phyloP scores from a whole-genome alignment of 1,140 invertebrate species.

The Anthonomus grandis region DNA sequence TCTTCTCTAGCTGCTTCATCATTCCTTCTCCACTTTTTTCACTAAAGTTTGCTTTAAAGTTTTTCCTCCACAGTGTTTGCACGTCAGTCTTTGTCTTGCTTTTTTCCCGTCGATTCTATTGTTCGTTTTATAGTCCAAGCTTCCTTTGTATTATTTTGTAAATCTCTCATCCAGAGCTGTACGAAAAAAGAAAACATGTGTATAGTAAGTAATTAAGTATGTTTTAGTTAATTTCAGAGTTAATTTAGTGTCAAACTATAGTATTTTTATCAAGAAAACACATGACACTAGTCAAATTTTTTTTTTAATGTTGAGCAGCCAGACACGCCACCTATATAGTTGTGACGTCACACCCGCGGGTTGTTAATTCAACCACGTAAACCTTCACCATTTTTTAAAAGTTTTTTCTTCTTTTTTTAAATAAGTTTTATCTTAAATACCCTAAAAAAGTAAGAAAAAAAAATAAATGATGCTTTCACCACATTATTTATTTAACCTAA shows the following conservation, averaged over 20 bases:
- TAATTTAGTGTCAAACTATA: not conserved
- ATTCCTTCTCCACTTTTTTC: not conserved
- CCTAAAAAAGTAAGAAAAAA: too few species aligned
- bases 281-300: too few species aligned
- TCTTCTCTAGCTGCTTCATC: not conserved
- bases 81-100: not conserved
- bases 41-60: not conserved
- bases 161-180: not conserved
- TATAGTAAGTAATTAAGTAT: not conserved
- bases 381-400: too few species aligned
- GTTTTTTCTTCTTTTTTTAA: not conserved
- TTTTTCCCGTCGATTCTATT: not conserved
- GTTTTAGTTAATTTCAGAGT: not conserved
- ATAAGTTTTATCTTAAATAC: not conserved
- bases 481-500: too few species aligned
- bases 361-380: too few species aligned
- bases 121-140: not conserved
- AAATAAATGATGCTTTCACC: too few species aligned
- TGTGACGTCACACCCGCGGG: too few species aligned
- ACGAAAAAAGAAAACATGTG: too few species aligned
- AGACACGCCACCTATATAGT: too few species aligned
- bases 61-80: not conserved
- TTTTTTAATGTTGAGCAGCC: not conserved
- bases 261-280: not conserved
- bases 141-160: too few species aligned